Evolutionary conservation across 2,113 vertebrate species (phyloP).

Genomic region (Polyodon spathula): DNA sequence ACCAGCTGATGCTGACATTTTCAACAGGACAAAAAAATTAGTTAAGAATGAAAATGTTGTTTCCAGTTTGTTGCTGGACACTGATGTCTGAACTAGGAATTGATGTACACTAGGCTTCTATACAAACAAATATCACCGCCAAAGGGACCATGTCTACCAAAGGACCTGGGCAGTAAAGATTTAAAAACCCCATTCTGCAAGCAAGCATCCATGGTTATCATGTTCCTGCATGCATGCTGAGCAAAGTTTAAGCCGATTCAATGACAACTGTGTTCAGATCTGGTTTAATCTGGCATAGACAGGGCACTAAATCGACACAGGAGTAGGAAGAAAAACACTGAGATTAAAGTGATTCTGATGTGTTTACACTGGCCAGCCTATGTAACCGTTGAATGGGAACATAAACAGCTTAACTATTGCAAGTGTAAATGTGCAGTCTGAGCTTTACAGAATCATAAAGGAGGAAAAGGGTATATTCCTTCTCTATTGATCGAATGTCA

Average conservation of each 20-base stretch:
- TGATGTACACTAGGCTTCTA: constrained; percentile 2
- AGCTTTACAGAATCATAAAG: constrained; percentile 36
- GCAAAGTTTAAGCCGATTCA: constrained; percentile 69
- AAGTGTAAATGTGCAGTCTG: constrained; percentile 42
- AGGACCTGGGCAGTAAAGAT: constrained; percentile 25
- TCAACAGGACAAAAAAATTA: neutral
- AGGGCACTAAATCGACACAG: constrained; percentile 52
- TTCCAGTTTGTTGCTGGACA: neutral
- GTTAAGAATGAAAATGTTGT: constrained; percentile 2
- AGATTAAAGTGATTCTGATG: constrained; percentile 62
- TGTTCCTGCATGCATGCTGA: constrained; percentile 49
- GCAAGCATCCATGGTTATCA: constrained; percentile 54
- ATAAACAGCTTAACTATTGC: constrained; percentile 62
- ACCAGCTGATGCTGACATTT: no score
- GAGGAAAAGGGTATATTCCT: constrained; percentile 40
- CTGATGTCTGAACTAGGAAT: neutral
- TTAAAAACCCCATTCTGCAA: constrained; percentile 33
- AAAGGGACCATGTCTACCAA: constrained; percentile 15
- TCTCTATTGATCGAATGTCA: constrained; percentile 55
- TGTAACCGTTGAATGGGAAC: constrained; percentile 61
- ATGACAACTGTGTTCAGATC: constrained; percentile 42
- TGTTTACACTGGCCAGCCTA: constrained; percentile 61
- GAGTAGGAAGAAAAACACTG: constrained; percentile 51
- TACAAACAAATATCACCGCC: constrained; percentile 20
- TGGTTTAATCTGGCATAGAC: constrained; percentile 53